Evolutionary conservation across 2,113 vertebrate genomes (phyloP), one percentile per base, ranked within the genome.

Genomic region (Pomatostomus ruficeps): DNA sequence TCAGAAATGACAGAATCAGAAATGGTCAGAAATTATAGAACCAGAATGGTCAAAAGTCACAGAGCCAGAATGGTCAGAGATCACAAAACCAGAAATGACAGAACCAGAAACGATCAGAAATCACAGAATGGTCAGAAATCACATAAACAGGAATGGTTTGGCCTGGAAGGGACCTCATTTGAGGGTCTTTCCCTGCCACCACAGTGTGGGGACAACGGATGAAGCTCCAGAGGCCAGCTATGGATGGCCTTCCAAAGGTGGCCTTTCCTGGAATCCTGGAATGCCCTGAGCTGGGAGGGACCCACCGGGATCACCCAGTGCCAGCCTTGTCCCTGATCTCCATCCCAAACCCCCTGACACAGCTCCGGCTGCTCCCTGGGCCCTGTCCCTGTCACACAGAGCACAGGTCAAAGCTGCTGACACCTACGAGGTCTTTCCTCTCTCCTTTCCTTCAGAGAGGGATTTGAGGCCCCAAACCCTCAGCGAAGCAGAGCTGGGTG

Each of bases 211-310:
- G 12, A 26, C 9, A 26, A 2, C 0, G 15, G 42, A 19, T 7
- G 46, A 16, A 13, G 5, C 72, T 49, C 9, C 43, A 10, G 76
- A 14, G 76, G 31, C 43, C 31, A 36, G 3, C 22, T 3, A 0
- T 0, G 7, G 3, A 0, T 2, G 21, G 22, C 51, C 72, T 59
- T 21, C 23, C 63, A 43, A 31, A 14, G 1, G 2, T 0, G 19
- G 8, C 16, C 46, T 19, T 16, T 14, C 46, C 18, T 31, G 24
- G 31, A 6, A 1, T 3, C 29, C 7, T 1, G 52, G 43, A 31
- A 31, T 23, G 11, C 21, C 22, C 52, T 58, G 52, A 6, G 4
- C 0, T 9, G 24, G 42, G 1, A 17, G 36, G 31, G 29, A 42
- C 61, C 25, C 42, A 7, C 61, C 3, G 1, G 51, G 20, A 35